Conservation (phyloP, 2,888 invertebrate species). For the Nycteola revayana region DNA sequence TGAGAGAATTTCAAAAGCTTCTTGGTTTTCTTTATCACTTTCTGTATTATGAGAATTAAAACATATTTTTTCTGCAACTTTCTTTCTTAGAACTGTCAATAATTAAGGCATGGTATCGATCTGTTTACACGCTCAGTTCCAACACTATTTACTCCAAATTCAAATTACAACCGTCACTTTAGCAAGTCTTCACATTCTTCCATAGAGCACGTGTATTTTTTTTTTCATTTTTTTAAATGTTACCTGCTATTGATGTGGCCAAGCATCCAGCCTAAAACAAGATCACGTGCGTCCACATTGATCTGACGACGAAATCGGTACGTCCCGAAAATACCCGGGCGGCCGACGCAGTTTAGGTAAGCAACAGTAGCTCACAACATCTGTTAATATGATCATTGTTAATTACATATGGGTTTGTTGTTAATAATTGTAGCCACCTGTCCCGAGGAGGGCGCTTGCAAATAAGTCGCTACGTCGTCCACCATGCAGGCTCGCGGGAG, state of each 20-base stretch:
- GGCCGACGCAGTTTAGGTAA: constrained; percentile 72
- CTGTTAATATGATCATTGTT: constrained; percentile 82
- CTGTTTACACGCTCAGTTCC: constrained; percentile 71
- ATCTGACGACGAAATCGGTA: constrained; percentile 58
- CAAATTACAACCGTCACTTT: constrained; percentile 13
- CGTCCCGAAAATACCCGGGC: constrained; percentile 79
- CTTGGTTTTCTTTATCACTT: too few species aligned
- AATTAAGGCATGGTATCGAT: constrained; percentile 60
- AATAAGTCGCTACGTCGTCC: constrained; percentile 97
- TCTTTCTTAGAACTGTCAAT: constrained; percentile 28
- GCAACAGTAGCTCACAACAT: constrained; percentile 81
- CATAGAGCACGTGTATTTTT: constrained; percentile 29
- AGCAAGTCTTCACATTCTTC: constrained; percentile 17
- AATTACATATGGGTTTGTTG: constrained; percentile 82
- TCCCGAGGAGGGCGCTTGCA: constrained; percentile 97
- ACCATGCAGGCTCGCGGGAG: constrained; percentile 97
- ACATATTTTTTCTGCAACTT: too few species aligned
- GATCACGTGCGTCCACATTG: constrained; percentile 63
- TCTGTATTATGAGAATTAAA: too few species aligned
- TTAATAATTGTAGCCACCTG: constrained; percentile 88
- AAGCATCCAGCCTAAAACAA: constrained; percentile 44
- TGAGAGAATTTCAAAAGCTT: too few species aligned
- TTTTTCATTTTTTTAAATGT: too few species aligned
- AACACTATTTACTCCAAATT: constrained; percentile 42
- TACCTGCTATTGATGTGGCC: constrained; percentile 31